Conservation (phyloP, 2,113 vertebrate species). For the Jacana jacana region DNA sequence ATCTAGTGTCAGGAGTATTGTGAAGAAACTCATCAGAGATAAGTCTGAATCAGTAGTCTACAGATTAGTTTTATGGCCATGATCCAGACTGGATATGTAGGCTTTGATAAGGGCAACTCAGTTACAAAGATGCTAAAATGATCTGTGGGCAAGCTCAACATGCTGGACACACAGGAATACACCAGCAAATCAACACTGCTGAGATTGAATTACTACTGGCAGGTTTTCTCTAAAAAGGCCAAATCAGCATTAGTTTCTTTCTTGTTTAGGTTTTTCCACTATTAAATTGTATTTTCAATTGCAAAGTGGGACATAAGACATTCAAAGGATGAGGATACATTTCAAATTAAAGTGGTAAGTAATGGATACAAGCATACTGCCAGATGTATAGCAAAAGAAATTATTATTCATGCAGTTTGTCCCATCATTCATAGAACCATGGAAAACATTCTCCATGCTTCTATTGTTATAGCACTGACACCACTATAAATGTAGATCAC, state of each 20-base stretch:
- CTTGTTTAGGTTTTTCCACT: background rate
- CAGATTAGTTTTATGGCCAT: background rate
- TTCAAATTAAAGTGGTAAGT: background rate
- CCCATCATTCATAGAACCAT: background rate
- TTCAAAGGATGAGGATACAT: background rate
- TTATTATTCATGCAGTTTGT: background rate
- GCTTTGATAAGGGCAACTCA: conserved; percentile 15
- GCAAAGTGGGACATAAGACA: background rate
- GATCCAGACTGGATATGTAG: background rate
- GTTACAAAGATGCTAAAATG: conserved; percentile 1
- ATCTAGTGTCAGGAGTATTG: background rate
- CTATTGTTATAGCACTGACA: background rate
- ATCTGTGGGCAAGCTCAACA: background rate
- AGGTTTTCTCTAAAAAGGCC: background rate
- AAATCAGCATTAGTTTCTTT: background rate
- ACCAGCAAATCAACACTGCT: background rate
- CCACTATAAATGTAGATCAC: background rate
- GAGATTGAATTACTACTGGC: background rate
- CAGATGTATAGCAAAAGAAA: background rate
- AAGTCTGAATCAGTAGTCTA: background rate
- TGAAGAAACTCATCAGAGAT: background rate
- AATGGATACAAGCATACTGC: background rate
- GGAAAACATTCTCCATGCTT: background rate
- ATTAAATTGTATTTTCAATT: background rate
- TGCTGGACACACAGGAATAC: background rate